Conservation (phyloP, 2,797 vertebrate species). For the Brotogeris chrysoptera region DNA sequence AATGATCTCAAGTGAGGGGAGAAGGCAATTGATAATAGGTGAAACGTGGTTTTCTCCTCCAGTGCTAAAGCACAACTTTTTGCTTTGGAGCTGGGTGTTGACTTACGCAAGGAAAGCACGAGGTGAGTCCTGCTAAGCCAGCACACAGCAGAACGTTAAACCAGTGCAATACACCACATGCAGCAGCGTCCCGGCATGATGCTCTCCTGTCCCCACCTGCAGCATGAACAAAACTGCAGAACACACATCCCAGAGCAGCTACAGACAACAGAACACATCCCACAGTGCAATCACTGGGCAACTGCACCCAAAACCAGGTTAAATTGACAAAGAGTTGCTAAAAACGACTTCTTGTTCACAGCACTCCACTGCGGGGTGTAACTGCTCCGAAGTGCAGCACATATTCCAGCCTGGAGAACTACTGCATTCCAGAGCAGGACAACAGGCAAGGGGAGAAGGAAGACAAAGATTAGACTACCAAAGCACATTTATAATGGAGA, state of each 20-base stretch:
- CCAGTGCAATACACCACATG: background rate
- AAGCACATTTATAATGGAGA: background rate
- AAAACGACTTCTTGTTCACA: background rate
- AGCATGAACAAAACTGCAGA: background rate
- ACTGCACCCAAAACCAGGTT: background rate
- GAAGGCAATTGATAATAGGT: background rate
- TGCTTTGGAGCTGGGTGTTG: background rate
- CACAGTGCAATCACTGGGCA: background rate
- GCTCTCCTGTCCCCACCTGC: background rate
- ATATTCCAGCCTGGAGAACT: background rate
- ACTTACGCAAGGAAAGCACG: background rate
- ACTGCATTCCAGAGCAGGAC: background rate
- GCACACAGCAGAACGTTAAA: background rate
- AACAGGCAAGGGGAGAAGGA: background rate
- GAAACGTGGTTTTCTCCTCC: background rate
- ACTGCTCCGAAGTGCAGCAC: background rate
- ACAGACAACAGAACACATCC: background rate
- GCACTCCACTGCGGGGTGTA: background rate
- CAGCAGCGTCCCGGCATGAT: background rate
- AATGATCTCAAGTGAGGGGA: background rate
- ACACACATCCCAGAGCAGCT: background rate
- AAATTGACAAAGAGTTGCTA: background rate
- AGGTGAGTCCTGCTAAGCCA: background rate
- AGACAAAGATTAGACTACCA: background rate
- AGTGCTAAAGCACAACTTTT: background rate